Percentiles rank a stretch among this genome's conserved stretches.
Conservation (phyloP, 2,888 invertebrate species). For the Seira ritae region DNA sequence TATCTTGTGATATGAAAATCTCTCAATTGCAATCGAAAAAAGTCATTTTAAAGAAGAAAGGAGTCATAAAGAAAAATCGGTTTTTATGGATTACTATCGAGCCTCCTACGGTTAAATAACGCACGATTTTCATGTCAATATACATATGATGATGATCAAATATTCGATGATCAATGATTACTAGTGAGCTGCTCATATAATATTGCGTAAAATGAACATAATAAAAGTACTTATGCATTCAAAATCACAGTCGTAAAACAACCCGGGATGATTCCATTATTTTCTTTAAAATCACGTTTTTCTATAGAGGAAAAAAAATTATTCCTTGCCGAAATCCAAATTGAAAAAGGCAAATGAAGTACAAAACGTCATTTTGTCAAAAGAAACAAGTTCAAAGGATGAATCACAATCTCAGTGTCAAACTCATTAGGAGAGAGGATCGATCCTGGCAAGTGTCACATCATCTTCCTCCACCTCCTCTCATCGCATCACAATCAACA, state of each 20-base stretch:
- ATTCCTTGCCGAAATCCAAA: not conserved
- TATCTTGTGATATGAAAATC: no score
- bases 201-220: no score
- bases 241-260: not conserved
- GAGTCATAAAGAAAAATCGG: not conserved
- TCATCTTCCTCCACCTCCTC: conserved; percentile 40
- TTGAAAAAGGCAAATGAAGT: conserved; percentile 25
- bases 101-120: conserved; percentile 70
- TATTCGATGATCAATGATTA: not conserved
- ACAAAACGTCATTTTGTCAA: no score
- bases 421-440: conserved; percentile 46
- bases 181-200: not conserved
- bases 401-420: conserved; percentile 23
- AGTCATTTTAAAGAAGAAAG: not conserved
- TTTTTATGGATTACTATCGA: not conserved
- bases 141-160: conserved; percentile 3
- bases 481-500: conserved; percentile 20
- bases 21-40: not conserved
- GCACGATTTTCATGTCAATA: conserved; percentile 72
- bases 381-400: conserved; percentile 2
- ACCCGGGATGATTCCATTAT: conserved; percentile 1
- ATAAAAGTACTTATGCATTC: not conserved
- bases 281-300: conserved; percentile 14
- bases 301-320: not conserved
- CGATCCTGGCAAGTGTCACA: conserved; percentile 63